These are phyloP conservation scores for Acleris laterana DNA, from an alignment of 2,888 invertebrate species.

Conservation along the genomic window DNA sequence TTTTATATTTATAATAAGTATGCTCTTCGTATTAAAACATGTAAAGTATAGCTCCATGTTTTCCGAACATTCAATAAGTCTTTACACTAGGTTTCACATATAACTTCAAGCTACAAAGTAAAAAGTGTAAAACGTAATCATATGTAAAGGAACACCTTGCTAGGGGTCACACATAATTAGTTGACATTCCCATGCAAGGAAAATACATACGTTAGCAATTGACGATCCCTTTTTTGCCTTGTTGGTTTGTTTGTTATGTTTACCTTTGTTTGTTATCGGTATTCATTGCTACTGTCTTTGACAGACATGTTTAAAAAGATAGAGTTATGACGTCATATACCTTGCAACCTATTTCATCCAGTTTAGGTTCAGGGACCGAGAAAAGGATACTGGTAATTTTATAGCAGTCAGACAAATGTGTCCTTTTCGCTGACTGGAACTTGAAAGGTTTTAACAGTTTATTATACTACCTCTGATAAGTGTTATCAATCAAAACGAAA, in stretches of 20 bases:
- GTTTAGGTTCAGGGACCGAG: too few species aligned
- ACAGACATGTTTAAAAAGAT: not conserved
- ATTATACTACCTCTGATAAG: too few species aligned
- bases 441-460: too few species aligned
- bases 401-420: too few species aligned
- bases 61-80: not conserved
- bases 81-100: not conserved
- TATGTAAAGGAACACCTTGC: conserved; percentile 25
- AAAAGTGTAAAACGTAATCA: conserved; percentile 22
- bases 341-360: too few species aligned
- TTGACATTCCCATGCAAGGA: conserved; percentile 29
- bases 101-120: not conserved
- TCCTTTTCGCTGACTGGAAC: too few species aligned
- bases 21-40: not conserved
- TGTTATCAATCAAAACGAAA: too few species aligned
- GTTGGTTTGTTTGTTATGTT: too few species aligned
- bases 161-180: conserved; percentile 14
- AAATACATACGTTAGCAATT: conserved; percentile 26
- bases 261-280: not conserved
- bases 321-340: too few species aligned
- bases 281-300: not conserved
- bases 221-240: conserved; percentile 20
- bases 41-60: not conserved
- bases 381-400: too few species aligned
- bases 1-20: not conserved